These are phyloP conservation scores for Sciurus carolinensis DNA, from an alignment of 2,797 vertebrate genomes.

Conservation along the genomic window DNA sequence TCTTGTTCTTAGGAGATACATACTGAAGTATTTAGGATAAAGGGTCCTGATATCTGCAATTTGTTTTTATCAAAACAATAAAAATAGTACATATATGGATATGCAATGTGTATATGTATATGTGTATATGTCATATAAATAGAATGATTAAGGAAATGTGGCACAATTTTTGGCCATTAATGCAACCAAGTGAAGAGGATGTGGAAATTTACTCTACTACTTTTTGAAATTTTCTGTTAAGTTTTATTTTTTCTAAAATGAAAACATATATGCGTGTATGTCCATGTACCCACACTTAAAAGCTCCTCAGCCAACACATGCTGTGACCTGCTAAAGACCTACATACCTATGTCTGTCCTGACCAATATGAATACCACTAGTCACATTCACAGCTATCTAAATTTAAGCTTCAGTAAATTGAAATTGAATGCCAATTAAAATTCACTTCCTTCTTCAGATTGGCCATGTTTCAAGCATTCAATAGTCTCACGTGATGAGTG, in stretches of 20 bases:
- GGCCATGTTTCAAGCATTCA: background rate
- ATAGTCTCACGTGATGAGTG: background rate
- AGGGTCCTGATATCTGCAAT: background rate
- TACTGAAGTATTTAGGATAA: background rate
- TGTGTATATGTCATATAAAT: background rate
- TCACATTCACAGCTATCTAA: background rate
- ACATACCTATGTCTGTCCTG: background rate
- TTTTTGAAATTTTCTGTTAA: background rate
- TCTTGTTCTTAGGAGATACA: background rate
- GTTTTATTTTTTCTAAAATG: slow-evolving; percentile 25
- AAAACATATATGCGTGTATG: background rate
- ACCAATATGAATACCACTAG: background rate
- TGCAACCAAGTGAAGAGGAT: background rate
- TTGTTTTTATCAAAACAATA: background rate
- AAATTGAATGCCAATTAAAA: slow-evolving; percentile 53
- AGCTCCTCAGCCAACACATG: background rate
- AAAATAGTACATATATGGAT: background rate
- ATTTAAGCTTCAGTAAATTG: slow-evolving; percentile 33
- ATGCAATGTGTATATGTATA: background rate
- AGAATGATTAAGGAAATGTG: background rate
- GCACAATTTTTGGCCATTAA: background rate
- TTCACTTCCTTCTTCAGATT: slow-evolving; percentile 5
- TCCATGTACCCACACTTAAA: background rate
- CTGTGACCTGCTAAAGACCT: background rate
- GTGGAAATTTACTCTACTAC: background rate